Evolutionary conservation across 2,797 vertebrate genomes (phyloP).

Genomic region (Xenentodon cancila): DNA sequence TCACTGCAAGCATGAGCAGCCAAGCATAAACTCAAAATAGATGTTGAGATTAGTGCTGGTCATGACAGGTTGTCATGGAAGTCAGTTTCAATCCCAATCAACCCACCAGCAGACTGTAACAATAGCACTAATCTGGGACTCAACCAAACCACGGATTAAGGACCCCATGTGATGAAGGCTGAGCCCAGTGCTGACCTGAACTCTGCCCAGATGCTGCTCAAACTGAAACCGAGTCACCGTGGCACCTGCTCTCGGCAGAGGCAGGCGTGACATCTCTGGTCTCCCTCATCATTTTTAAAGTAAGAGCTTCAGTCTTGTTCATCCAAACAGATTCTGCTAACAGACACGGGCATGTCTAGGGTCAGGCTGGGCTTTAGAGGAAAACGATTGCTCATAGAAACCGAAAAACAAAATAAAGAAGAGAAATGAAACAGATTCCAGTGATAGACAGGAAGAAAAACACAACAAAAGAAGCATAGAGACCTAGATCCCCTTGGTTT

Average conservation of each 20-base stretch:
- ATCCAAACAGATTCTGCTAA: conserved; percentile 35
- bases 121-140: conserved; percentile 76
- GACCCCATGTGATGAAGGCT: conserved; percentile 76
- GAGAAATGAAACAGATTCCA: no score
- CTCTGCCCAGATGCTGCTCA: conserved; percentile 64
- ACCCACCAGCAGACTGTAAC: conserved; percentile 70
- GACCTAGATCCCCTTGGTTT: conserved; percentile 49
- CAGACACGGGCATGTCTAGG: conserved; percentile 19
- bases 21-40: conserved; percentile 59
- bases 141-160: conserved; percentile 68
- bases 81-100: conserved; percentile 71
- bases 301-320: conserved; percentile 16
- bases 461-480: conserved; percentile 29
- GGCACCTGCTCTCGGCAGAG: conserved; percentile 27
- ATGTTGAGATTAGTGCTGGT: conserved; percentile 68
- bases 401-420: not conserved
- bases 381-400: not conserved
- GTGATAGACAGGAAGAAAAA: not conserved
- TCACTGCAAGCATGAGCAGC: conserved; percentile 27
- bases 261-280: conserved; percentile 24
- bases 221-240: conserved; percentile 35
- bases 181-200: conserved; percentile 70
- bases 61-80: conserved; percentile 68
- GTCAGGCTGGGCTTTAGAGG: conserved; percentile 12
- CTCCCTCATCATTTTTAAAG: conserved; percentile 22